Base-by-base conservation (phyloP, 2,797 vertebrate genomes). In the Siniperca undulata region DNA sequence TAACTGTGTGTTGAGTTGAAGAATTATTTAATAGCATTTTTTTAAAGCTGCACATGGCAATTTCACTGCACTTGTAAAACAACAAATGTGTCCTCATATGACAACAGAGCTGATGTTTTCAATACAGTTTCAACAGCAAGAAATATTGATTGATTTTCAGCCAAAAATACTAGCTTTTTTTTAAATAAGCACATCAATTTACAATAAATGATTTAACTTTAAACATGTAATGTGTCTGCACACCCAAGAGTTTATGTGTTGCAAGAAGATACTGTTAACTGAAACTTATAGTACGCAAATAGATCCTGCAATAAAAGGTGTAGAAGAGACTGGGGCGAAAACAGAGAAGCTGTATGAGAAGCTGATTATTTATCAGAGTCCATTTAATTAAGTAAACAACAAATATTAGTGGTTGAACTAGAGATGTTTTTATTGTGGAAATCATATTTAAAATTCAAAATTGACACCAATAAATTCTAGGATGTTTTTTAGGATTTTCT, bases 11-110 rank as follows among this genome's bases (percentile, higher is more conserved):
- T 74, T 62, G 16, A 70, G 42, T 50, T 42, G 7, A 56, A 38
- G 24, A 38, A 27, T 48, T 58, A 61, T 70, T 62, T 34, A 34
- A 42, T 16, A 22, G 12, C n/a, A n/a, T 10, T 80, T 77, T 79
- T 14, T 50, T 70, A 66, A 52, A 80, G 77, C 50, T 48, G 20
- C 14, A 34, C 61, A 55, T 67, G 42, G 62, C 46, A 58, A 27
- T 42, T 71, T 64, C 36, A 17, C 40, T 61, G 53, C 72, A 80
- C 52, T 30, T 74, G 62, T 53, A 78, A 73, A 71, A 3, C 20
- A 30, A 34, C 65, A 53, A 62, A 61, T 59, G 3, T 19, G 50
- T 55, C 38, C 24, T 67, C 24, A 24, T 24, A 56, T 61, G 70
- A 71, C 60, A 40, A 20, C 53, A 59, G 38, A 76, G 30, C 62